Percentiles rank a stretch among this genome's conserved stretches.
These are phyloP conservation scores for Pachycephus smyrnensis DNA, from an alignment of 2,888 invertebrate species.

Conservation along the genomic window DNA sequence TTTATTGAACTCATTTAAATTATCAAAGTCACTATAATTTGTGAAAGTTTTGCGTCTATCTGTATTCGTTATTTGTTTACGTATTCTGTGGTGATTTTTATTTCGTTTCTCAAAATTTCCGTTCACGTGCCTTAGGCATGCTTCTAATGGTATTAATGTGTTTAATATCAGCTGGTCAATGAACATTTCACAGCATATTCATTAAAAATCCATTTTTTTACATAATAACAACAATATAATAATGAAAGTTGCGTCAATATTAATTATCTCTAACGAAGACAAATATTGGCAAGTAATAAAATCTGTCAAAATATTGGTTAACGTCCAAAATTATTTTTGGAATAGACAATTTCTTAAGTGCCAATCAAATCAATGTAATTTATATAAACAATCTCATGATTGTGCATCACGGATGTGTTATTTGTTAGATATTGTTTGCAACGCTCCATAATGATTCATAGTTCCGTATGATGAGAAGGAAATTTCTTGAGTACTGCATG, in stretches of 20 bases:
- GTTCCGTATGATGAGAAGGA: conserved; percentile 82
- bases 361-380: background rate
- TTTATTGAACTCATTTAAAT: background rate
- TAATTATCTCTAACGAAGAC: background rate
- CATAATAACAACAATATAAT: background rate
- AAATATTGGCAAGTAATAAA: background rate
- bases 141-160: background rate
- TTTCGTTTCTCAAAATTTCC: background rate
- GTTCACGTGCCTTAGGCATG: background rate
- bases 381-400: background rate
- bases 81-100: background rate
- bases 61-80: background rate
- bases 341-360: background rate
- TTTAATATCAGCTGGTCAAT: background rate
- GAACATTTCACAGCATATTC: background rate
- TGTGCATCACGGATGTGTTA: background rate
- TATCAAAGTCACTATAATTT: background rate
- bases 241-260: background rate
- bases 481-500: conserved; percentile 86
- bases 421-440: background rate
- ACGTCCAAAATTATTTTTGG: background rate
- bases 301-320: background rate
- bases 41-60: background rate
- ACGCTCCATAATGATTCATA: conserved; percentile 68
- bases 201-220: background rate